Evolutionary conservation across 1,140 invertebrate genomes (phyloP).

Genomic region (Orius insidiosus): DNA sequence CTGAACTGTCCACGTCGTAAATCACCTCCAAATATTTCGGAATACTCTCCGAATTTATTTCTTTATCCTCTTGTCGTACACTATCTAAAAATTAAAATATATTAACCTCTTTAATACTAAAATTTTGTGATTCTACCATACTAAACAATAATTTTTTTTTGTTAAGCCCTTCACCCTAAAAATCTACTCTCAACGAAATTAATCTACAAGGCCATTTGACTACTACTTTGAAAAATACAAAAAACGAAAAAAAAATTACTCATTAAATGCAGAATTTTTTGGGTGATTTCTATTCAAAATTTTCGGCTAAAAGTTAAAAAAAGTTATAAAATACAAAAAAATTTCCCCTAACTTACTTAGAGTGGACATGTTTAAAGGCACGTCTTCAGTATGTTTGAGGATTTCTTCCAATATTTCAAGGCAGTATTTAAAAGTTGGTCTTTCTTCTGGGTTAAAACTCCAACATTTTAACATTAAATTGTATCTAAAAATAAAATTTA

Average conservation of each 20-base stretch:
- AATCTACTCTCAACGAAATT: neutral
- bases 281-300: neutral
- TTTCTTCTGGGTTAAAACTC: slow-evolving; percentile 49
- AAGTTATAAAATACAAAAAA: neutral
- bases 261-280: neutral
- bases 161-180: neutral
- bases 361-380: neutral
- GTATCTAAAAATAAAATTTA: slow-evolving; percentile 34
- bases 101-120: no score
- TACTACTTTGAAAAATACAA: neutral
- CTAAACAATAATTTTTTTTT: neutral
- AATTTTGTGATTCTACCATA: neutral
- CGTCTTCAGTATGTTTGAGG: slow-evolving; percentile 1
- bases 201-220: neutral
- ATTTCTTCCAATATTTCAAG: slow-evolving; percentile 38
- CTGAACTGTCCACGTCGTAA: slow-evolving; percentile 26
- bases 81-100: slow-evolving; percentile 17
- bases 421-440: slow-evolving; percentile 63
- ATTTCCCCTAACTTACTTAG: slow-evolving; percentile 1
- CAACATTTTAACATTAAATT: slow-evolving; percentile 62
- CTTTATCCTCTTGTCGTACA: neutral
- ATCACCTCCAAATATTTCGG: slow-evolving; percentile 32
- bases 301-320: neutral
- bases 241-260: slow-evolving; percentile 10
- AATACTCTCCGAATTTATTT: slow-evolving; percentile 19